phyloP scores from a whole-genome alignment of 2,888 invertebrate genomes.

The Tinea semifulvella region DNA sequence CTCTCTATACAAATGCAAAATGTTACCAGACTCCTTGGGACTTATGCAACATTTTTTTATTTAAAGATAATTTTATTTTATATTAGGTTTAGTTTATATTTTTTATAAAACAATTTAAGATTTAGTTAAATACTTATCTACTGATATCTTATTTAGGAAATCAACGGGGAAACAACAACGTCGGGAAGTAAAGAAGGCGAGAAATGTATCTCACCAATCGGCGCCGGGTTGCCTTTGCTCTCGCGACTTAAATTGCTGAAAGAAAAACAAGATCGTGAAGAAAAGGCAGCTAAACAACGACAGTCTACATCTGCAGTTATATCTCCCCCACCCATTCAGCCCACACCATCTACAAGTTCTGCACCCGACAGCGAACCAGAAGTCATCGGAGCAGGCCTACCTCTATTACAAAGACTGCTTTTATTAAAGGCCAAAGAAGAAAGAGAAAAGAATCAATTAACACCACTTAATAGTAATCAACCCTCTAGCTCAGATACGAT shows the following conservation, averaged over 20 bases:
- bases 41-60: not conserved
- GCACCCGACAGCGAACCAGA: constrained; percentile 67
- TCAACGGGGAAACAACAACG: constrained; percentile 48
- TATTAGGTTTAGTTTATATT: too few species aligned
- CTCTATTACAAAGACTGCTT: constrained; percentile 77
- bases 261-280: constrained; percentile 78
- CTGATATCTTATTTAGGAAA: constrained; percentile 31
- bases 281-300: constrained; percentile 57
- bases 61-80: not conserved
- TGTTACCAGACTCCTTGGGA: too few species aligned
- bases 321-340: constrained; percentile 56
- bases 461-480: constrained; percentile 49
- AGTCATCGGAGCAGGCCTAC: constrained; percentile 75
- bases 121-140: not conserved
- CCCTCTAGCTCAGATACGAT: constrained; percentile 63
- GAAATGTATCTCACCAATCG: constrained; percentile 77
- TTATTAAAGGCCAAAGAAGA: constrained; percentile 81
- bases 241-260: constrained; percentile 81
- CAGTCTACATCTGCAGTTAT: constrained; percentile 43
- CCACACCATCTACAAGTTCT: constrained; percentile 69
- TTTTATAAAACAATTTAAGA: not conserved
- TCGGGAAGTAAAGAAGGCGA: constrained; percentile 61
- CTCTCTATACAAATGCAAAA: too few species aligned
- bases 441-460: constrained; percentile 57
- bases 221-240: constrained; percentile 84